Evolutionary conservation across 1,140 invertebrate species (phyloP).

Genomic region (Drosophila lini): DNA sequence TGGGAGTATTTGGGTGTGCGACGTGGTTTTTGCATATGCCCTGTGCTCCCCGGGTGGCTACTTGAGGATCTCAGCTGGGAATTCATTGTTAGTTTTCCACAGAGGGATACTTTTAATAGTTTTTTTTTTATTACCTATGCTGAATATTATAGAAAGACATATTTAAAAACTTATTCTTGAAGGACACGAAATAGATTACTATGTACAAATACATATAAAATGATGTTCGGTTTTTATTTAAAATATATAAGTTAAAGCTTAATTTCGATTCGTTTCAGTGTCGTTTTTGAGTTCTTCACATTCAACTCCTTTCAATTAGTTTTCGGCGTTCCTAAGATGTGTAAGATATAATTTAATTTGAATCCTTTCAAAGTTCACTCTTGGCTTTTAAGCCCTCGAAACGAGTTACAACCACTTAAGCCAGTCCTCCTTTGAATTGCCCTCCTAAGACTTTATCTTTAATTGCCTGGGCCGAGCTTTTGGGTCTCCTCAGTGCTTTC

Average conservation of each 20-base stretch:
- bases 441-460: slow-evolving; percentile 20
- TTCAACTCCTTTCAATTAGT: slow-evolving; percentile 8
- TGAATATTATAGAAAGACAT: neutral
- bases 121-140: neutral
- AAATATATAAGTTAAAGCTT: too few species aligned
- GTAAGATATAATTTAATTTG: slow-evolving; percentile 9
- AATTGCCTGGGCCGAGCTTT: slow-evolving; percentile 32
- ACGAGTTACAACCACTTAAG: slow-evolving; percentile 17
- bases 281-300: neutral
- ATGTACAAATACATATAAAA: neutral
- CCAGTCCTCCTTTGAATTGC: slow-evolving; percentile 13
- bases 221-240: too few species aligned
- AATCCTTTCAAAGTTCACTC: neutral
- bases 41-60: slow-evolving; percentile 31
- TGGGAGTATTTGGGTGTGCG: slow-evolving; percentile 15
- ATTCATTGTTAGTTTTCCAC: neutral
- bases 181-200: neutral
- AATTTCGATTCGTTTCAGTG: too few species aligned
- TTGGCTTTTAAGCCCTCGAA: slow-evolving; percentile 1
- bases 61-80: slow-evolving; percentile 31
- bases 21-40: slow-evolving; percentile 38
- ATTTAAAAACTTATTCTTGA: neutral
- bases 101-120: neutral
- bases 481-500: slow-evolving; percentile 22
- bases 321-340: neutral